Percentiles rank a stretch among this genome's conserved stretches.
Conservation (phyloP, 2,113 vertebrate species). For the Microtus ochrogaster region DNA sequence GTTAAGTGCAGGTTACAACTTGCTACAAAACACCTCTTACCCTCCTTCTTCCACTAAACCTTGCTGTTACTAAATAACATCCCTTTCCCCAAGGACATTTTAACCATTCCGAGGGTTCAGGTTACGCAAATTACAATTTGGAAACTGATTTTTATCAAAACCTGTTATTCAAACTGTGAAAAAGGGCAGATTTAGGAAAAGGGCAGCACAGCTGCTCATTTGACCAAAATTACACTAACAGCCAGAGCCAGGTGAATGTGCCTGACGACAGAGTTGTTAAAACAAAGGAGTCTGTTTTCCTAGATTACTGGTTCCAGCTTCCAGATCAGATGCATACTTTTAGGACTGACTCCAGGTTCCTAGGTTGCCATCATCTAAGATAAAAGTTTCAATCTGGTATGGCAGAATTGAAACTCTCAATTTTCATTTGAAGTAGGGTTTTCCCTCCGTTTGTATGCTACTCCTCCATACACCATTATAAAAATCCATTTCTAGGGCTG, state of each 20-base stretch:
- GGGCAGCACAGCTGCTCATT: slow-evolving; percentile 49
- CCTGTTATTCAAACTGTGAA: slow-evolving; percentile 51
- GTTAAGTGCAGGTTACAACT: not conserved
- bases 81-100: not conserved
- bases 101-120: slow-evolving; percentile 28
- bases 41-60: not conserved
- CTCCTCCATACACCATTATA: not conserved
- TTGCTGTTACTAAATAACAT: slow-evolving; percentile 53
- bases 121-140: slow-evolving; percentile 23
- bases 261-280: slow-evolving; percentile 46
- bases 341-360: not conserved
- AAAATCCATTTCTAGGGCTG: not conserved
- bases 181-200: slow-evolving; percentile 66
- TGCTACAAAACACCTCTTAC: not conserved
- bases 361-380: slow-evolving; percentile 27
- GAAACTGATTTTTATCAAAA: slow-evolving; percentile 59
- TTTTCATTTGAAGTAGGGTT: slow-evolving; percentile 22
- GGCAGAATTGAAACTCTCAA: slow-evolving; percentile 35
- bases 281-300: slow-evolving; percentile 59
- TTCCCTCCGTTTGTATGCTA: not conserved
- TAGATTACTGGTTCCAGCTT: slow-evolving; percentile 11
- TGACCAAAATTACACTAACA: slow-evolving; percentile 56
- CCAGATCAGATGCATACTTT: slow-evolving; percentile 8
- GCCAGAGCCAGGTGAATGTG: slow-evolving; percentile 47
- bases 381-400: not conserved